Base-by-base conservation (phyloP, 1,140 invertebrate genomes). In the Leptoteleia sp. region DNA sequence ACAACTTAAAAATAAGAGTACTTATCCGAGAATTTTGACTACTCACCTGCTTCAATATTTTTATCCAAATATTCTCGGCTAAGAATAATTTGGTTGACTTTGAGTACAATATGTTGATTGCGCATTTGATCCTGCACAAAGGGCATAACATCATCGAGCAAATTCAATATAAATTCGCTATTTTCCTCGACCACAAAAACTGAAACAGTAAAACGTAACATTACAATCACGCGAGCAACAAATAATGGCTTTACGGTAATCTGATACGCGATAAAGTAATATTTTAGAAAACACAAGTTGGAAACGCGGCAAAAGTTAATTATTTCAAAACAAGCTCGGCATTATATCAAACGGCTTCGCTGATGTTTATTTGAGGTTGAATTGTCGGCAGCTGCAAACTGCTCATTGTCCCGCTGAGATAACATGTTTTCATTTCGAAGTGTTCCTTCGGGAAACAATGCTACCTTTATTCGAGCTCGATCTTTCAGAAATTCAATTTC, bases 141-240 rank as follows among this genome's bases (percentile, higher is more conserved):
- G 0, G 84, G 57, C 15, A 84, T 59, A 29, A 83, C 77, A 0
- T 86, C 81, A 42, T 86, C 83, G 1, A 89, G 8, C 3, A 79
- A 45, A 19, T 48, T 54, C n/a, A 86, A 67, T 8, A 86, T 76
- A 8, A 65, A 40, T 2, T 40, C 50, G 19, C 89, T 88, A 1
- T 76, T 61, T 16, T 85, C 72, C 22, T 89, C 88, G 1, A 88
- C 35, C 4, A 87, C 84, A 38, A 89, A 77, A 16, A 89, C 88
- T 89, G 50, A 35, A 64, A 73, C 16, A 55, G n/a, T 35, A n/a
- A 17, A n/a, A n/a, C 35, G 3, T 22, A 50, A 52, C 1, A 17
- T 52, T 52, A 43, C 0, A 50, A 25, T 37, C 43, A 13, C 19
- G 19, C 6, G 27, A 16, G 11, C n/a, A 37, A 11, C 7, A 35